Base-by-base conservation (phyloP, 2,888 invertebrate genomes). In the Yponomeuta evonymella region DNA sequence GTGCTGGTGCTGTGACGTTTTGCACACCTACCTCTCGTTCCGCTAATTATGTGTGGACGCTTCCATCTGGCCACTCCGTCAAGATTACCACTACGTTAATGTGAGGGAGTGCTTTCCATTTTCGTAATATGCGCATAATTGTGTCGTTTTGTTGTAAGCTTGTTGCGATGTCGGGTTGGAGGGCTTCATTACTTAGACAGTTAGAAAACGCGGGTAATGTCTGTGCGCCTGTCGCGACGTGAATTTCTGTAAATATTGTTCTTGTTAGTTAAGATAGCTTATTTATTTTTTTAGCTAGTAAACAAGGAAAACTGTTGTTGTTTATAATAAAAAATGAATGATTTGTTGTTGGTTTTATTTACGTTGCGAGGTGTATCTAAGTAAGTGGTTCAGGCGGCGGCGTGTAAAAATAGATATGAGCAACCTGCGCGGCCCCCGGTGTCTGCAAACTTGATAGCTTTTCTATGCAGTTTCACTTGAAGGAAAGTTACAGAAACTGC, bases 171-270 rank as follows among this genome's bases (percentile, higher is more conserved):
- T 70, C 73, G 48, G 70, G 71, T 76, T 71, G 9, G 67, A 58
- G 33, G n/a, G 9, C 65, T 48, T 43, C 70, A 43, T 65, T 29
- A 70, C n/a, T 15, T 11, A 70, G 12, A 70, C 65, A 29, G 62
- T 58, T 23, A n/a, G 23, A 43, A n/a, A 43, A 70, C 70, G 36
- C 68, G 68, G 70, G 33, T 30, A n/a, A 65, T 29, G 30, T 29
- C 12, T 30, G 65, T 65, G n/a, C 4, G 23, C 6, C 68, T 69
- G 30, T 33, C 79, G 79, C 79, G 78, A 80, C 81, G 86, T 89
- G 88, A 87, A 84, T 88, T 85, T 87, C 82, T 91, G 89, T 90
- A 90, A 86, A 91, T 91, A 89, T 76, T 78, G 75, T 74, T 76
- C 78, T 80, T 79, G 75, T 75, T 74, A 73, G 43, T 79, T 85